Conservation (phyloP, 2,888 invertebrate genomes). For the Drosophila nr. medialis region DNA sequence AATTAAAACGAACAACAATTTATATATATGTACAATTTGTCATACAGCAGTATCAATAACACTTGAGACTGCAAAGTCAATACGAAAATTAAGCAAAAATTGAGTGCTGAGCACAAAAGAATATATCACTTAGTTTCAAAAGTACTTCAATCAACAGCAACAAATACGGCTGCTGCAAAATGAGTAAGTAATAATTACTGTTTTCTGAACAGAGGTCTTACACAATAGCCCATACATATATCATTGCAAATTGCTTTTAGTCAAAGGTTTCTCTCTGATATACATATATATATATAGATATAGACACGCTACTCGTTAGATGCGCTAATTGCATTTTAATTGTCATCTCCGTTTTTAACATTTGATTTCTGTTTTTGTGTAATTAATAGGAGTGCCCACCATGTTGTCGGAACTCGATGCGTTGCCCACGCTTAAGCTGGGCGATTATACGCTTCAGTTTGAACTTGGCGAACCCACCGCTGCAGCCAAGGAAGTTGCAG, state of each 20-base stretch:
- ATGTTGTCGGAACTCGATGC: constrained; percentile 90
- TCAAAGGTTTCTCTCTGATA: constrained; percentile 5
- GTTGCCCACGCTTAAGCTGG: constrained; percentile 89
- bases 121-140: constrained; percentile 24
- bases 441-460: constrained; percentile 86
- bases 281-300: background rate
- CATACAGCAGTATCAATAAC: constrained; percentile 17
- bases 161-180: constrained; percentile 48
- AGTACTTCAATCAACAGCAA: constrained; percentile 11
- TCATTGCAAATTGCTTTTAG: constrained; percentile 43
- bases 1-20: constrained; percentile 17
- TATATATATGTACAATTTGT: constrained; percentile 47
- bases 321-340: constrained; percentile 41
- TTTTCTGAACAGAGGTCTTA: background rate
- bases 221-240: constrained; percentile 20
- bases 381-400: constrained; percentile 87
- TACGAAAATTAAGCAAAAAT: constrained; percentile 8
- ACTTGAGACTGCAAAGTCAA: constrained; percentile 24
- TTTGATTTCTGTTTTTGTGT: background rate
- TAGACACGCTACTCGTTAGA: constrained; percentile 8
- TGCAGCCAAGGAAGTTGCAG: constrained; percentile 89
- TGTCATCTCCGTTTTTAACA: background rate
- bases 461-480: constrained; percentile 89
- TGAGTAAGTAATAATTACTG: constrained; percentile 73
- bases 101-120: constrained; percentile 12